Evolutionary conservation across 2,113 vertebrate species (phyloP), one percentile per base, ranked within the genome.

Genomic region (Anarhynchus alexandrinus): DNA sequence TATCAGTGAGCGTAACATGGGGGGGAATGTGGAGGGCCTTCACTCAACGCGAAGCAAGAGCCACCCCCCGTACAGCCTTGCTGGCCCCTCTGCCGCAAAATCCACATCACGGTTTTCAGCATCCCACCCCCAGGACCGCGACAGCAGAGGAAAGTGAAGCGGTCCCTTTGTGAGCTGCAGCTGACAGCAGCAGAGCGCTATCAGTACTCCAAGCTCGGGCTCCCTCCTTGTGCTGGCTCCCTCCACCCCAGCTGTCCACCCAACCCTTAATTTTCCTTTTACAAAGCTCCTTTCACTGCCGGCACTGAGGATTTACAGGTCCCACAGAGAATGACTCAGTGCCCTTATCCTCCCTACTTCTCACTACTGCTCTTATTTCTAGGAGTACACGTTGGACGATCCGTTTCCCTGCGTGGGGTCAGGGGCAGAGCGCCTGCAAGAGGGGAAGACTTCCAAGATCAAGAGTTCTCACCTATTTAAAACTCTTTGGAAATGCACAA

Each of bases 221-320:
- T 91, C 38, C 2, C 32, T 58, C 57, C 64, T 34, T 36, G 23
- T 67, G 55, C 81, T 90, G 84, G 57, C 65, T 96, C 43, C 43
- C 34, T 91, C 73, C 57, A 76, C 10, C 73, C 80, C 77, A 20
- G 19, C 69, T 88, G 51, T 64, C 62, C 66, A 40, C 21, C 29
- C 52, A 76, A 27, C 5, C 25, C 62, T 43, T 43, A 6, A 74
- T 49, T 85, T 72, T 45, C 36, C 32, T 80, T 72, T 20, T 55
- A 25, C 40, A 69, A 45, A 66, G 34, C 58, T 92, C 27, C 82
- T 86, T 83, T 86, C 49, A 15, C 45, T 90, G 92, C 67, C 93
- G 85, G 58, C 20, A 73, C 22, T 15, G 17, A 70, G 58, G 71
- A 76, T 88, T 94, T 94, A 47, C 52, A 42, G 61, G 40, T 85